These are phyloP conservation scores for Halcyon malimbica DNA, from an alignment of 2,113 vertebrate genomes.

Conservation along the genomic window DNA sequence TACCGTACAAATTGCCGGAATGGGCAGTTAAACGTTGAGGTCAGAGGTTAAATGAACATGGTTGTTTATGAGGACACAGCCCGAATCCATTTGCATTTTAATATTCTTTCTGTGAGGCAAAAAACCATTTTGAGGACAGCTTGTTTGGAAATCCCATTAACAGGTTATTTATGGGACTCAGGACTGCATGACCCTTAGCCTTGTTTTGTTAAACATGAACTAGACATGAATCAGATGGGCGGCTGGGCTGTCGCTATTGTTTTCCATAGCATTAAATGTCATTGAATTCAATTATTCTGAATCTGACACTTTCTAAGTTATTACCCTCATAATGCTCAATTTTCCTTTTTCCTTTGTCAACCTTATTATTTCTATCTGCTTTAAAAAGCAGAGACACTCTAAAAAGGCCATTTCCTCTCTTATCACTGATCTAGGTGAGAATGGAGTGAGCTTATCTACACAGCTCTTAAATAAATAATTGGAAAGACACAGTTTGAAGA, in stretches of 20 bases:
- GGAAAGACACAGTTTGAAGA: neutral
- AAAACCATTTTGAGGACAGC: conserved; percentile 88
- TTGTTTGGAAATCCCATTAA: conserved; percentile 99
- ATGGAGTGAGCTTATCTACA: neutral
- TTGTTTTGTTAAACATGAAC: conserved; percentile 99
- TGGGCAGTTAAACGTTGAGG: conserved; percentile 97
- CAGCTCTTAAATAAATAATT: conserved; percentile 16
- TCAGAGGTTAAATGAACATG: conserved; percentile 98
- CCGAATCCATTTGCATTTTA: conserved; percentile 99
- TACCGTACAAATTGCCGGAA: conserved; percentile 95
- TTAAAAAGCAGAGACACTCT: conserved; percentile 68
- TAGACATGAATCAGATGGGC: conserved; percentile 93
- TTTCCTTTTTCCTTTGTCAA: conserved; percentile 79
- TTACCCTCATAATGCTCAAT: conserved; percentile 82
- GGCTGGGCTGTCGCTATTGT: conserved; percentile 91
- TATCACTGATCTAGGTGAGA: conserved; percentile 48
- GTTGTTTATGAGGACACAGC: conserved; percentile 99
- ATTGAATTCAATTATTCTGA: conserved; percentile 93
- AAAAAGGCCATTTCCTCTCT: conserved; percentile 56
- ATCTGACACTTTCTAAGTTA: conserved; percentile 81
- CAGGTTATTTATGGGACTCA: conserved; percentile 99
- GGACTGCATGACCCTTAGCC: conserved; percentile 92
- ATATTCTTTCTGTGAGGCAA: conserved; percentile 89
- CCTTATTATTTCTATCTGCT: conserved; percentile 77
- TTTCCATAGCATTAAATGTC: conserved; percentile 95